These are phyloP conservation scores for Brachypalpus laphriformis DNA, from an alignment of 2,888 invertebrate species.

Conservation along the genomic window DNA sequence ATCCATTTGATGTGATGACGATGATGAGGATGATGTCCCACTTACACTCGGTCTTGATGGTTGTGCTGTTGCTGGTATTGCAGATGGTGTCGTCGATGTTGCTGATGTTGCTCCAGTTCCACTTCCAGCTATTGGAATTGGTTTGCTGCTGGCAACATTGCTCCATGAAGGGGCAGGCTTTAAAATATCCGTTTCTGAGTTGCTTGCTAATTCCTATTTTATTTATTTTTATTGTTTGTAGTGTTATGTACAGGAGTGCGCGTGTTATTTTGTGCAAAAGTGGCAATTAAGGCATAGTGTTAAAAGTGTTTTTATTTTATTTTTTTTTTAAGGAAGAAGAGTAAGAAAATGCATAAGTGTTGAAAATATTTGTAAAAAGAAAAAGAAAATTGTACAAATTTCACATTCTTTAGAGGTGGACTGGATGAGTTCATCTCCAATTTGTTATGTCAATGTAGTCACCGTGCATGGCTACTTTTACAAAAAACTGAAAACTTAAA, in stretches of 20 bases:
- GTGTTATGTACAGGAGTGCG: slow-evolving; percentile 33
- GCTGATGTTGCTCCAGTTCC: slow-evolving; percentile 73
- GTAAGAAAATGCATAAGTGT: slow-evolving; percentile 53
- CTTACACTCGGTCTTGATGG: slow-evolving; percentile 80
- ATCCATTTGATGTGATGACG: slow-evolving; percentile 78
- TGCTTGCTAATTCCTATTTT: slow-evolving; percentile 81
- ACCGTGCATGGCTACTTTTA: slow-evolving; percentile 32
- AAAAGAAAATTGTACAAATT: slow-evolving; percentile 25
- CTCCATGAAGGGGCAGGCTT: slow-evolving; percentile 86
- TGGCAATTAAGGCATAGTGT: slow-evolving; percentile 40
- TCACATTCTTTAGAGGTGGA: slow-evolving; percentile 56
- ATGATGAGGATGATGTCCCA: slow-evolving; percentile 79
- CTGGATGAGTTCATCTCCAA: neutral
- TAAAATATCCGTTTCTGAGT: slow-evolving; percentile 81
- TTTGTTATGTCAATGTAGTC: neutral
- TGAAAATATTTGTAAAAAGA: slow-evolving; percentile 15
- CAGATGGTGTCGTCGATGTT: slow-evolving; percentile 74
- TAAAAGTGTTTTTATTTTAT: neutral
- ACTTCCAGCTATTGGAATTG: slow-evolving; percentile 76
- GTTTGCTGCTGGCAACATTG: slow-evolving; percentile 81
- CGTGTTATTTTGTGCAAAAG: slow-evolving; percentile 59
- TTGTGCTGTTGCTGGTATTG: slow-evolving; percentile 64
- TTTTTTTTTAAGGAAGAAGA: slow-evolving; percentile 36
- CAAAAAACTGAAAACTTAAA: slow-evolving; percentile 5
- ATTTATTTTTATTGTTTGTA: slow-evolving; percentile 27